Evolutionary conservation across 2,888 invertebrate genomes (phyloP).

Genomic region (Sycophila texana): DNA sequence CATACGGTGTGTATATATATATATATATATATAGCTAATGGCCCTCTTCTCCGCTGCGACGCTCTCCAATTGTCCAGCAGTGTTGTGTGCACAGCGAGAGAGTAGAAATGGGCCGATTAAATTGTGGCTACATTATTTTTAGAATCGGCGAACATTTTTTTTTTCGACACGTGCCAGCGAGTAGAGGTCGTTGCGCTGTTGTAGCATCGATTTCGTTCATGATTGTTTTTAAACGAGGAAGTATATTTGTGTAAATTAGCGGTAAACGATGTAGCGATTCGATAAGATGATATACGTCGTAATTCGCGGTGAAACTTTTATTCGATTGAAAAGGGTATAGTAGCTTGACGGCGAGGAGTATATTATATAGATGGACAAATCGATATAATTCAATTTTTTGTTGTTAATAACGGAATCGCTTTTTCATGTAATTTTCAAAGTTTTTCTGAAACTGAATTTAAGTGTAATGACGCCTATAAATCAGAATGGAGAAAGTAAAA

Average conservation of each 20-base stretch:
- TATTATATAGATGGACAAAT: no score
- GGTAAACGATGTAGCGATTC: not conserved
- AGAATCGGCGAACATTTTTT: not conserved
- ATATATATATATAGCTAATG: constrained; percentile 17
- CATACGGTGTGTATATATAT: no score
- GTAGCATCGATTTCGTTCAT: not conserved
- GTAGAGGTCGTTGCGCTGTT: not conserved
- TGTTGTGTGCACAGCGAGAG: not conserved
- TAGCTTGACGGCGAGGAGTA: no score
- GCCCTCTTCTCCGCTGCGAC: constrained; percentile 1
- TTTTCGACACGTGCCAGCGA: not conserved
- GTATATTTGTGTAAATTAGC: not conserved
- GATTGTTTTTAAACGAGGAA: not conserved
- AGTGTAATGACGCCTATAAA: constrained; percentile 2
- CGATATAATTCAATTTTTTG: no score
- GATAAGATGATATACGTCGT: not conserved
- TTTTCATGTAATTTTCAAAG: no score
- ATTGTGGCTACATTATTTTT: not conserved
- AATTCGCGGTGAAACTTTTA: no score
- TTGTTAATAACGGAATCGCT: no score
- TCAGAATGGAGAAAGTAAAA: constrained; percentile 7
- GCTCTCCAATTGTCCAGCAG: not conserved
- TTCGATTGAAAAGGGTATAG: no score
- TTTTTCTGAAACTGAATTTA: no score
- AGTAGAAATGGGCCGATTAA: not conserved